Evolutionary conservation across 2,797 vertebrate genomes (phyloP), one percentile per base, ranked within the genome.

Genomic region (Microcaecilia unicolor): DNA sequence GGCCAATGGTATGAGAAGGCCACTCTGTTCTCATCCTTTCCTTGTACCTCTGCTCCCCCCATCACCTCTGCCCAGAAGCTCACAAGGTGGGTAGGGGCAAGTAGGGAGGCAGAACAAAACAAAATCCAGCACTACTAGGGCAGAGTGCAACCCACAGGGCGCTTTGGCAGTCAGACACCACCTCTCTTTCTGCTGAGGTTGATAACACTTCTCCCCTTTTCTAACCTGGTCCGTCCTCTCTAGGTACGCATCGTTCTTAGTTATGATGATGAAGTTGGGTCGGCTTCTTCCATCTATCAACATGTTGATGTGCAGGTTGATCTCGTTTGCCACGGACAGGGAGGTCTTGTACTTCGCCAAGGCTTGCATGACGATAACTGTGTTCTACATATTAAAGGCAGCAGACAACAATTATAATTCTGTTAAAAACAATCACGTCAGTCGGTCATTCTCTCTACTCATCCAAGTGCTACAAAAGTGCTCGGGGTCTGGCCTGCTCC

Each of bases 361-460:
- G 6, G 55, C 61, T 23, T 57, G 54, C 2, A 45, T 37, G 18
- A 40, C 50, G 28, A 61, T 35, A 3, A 47, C 30, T 0, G 49
- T 61, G 24, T 55, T 35, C 50, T 63, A 28, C 8, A 22, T 14
- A 6, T 31, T 11, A 15, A 18, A 16, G 14, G 5, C 19, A 7
- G n/a, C n/a, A n/a, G n/a, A 10, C 19, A 5, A 13, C 14, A 13
- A 25, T n/a, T n/a, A n/a, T 8, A 9, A 49, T 34, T 37, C 13
- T 11, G 8, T 34, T 49, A 23, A 52, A 42, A 7, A 6, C 6
- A 8, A 19, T n/a, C 6, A 11, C 6, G 24, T 6, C 1, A 10
- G 1, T 3, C 6, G 4, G 2, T 3, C 5, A 9, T 5, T 2
- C 9, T 8, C 1, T n/a, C n/a, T 4, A 12, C 7, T 9, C 5